phyloP scores from a whole-genome alignment of 1,140 invertebrate genomes.

The Hirudo medicinalis region DNA sequence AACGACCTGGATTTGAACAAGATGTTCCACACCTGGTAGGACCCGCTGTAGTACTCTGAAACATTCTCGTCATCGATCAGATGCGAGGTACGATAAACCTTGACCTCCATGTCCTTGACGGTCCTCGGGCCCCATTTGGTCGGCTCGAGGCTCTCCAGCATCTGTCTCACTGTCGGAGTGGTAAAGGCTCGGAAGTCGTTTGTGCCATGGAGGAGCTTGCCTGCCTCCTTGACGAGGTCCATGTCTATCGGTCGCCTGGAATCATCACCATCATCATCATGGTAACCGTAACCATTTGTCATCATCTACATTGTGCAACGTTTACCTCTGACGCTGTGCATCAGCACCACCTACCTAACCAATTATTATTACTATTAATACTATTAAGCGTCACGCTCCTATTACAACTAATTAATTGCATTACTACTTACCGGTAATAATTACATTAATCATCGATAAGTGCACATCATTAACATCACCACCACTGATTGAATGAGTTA shows the following conservation, averaged over 20 bases:
- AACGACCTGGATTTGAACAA: neutral
- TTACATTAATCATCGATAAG: too few relatives aligned
- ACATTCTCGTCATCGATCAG: neutral
- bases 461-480: too few relatives aligned
- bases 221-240: neutral
- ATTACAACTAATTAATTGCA: neutral
- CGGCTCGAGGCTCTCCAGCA: neutral
- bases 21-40: neutral
- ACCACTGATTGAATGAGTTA: too few relatives aligned
- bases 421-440: neutral
- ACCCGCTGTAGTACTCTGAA: neutral
- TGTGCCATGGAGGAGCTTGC: neutral
- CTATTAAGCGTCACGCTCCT: too few relatives aligned
- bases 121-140: neutral
- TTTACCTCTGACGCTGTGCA: too few relatives aligned
- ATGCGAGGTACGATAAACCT: neutral
- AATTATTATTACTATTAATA: too few relatives aligned
- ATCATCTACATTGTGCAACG: too few relatives aligned
- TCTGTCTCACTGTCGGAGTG: neutral
- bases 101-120: conserved; percentile 8
- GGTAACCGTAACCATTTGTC: too few relatives aligned
- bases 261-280: neutral
- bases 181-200: neutral
- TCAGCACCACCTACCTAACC: too few relatives aligned
- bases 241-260: neutral